Percentiles rank a stretch among this genome's conserved stretches.
Evolutionary conservation across 2,797 vertebrate species (phyloP).

Genomic region (Typhlichthys eigenmanni): DNA sequence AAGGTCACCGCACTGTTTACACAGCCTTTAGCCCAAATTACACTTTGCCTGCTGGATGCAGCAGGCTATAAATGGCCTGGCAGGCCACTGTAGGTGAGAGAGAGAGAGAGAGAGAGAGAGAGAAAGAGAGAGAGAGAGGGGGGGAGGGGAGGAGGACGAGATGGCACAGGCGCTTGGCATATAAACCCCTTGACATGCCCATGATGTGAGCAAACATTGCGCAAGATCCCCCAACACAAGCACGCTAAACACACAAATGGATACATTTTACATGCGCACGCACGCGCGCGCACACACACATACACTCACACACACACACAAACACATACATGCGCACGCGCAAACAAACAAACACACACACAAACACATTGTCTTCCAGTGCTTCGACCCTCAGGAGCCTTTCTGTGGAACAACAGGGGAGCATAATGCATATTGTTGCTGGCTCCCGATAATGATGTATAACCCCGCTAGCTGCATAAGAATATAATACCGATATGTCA

Average conservation of each 20-base stretch:
- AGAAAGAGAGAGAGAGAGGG: conserved; percentile 27
- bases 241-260: neutral
- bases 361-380: conserved; percentile 32
- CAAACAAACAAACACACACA: conserved; percentile 18
- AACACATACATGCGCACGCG: too few species aligned
- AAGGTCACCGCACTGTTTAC: conserved; percentile 78
- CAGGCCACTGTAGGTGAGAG: conserved; percentile 41
- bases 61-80: conserved; percentile 65
- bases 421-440: conserved; percentile 65
- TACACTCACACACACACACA: conserved; percentile 20
- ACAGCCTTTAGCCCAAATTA: conserved; percentile 76
- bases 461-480: conserved; percentile 77
- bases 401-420: conserved; percentile 53
- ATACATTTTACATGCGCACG: neutral
- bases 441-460: conserved; percentile 79
- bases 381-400: conserved; percentile 40
- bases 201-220: neutral
- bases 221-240: conserved; percentile 20
- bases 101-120: conserved; percentile 23
- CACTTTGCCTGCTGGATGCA: conserved; percentile 58
- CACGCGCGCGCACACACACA: conserved; percentile 14
- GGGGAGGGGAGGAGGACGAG: neutral
- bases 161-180: conserved; percentile 14
- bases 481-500: conserved; percentile 83
- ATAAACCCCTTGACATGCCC: conserved; percentile 28